These are phyloP conservation scores for Scaptomyza polygonia DNA, from an alignment of 2,888 invertebrate genomes.

Conservation along the genomic window DNA sequence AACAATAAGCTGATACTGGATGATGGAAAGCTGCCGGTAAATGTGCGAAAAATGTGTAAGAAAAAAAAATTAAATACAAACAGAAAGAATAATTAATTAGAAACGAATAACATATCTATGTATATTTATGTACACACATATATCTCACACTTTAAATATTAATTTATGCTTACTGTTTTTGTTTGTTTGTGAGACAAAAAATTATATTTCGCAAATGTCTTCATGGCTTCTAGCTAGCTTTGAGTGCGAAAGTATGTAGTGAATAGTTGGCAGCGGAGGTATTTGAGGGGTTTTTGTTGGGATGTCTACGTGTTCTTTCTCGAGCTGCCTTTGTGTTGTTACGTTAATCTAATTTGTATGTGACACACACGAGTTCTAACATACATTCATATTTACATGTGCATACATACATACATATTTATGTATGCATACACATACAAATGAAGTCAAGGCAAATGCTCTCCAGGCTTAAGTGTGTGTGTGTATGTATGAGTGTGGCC, in stretches of 20 bases:
- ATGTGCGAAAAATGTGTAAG: slow-evolving; percentile 34
- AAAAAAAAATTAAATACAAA: background rate
- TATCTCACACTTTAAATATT: background rate
- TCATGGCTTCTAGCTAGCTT: slow-evolving; percentile 41
- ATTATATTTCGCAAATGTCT: slow-evolving; percentile 59
- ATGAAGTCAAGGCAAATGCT: slow-evolving; percentile 45
- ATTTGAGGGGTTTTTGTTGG: background rate
- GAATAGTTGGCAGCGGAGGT: background rate
- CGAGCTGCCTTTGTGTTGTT: slow-evolving; percentile 42
- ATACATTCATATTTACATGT: background rate
- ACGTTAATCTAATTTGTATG: slow-evolving; percentile 69
- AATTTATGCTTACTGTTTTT: slow-evolving; percentile 2
- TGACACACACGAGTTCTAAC: slow-evolving; percentile 17
- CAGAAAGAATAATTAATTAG: background rate
- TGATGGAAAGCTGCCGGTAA: slow-evolving; percentile 35
- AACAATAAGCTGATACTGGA: slow-evolving; percentile 8
- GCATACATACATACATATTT: slow-evolving; percentile 1
- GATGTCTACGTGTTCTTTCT: slow-evolving; percentile 38
- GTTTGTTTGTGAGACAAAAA: slow-evolving; percentile 23
- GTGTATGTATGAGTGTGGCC: slow-evolving; percentile 40
- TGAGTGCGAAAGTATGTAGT: no score
- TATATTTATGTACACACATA: background rate
- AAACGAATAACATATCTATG: slow-evolving; percentile 11
- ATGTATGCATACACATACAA: slow-evolving; percentile 9
- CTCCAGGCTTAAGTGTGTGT: slow-evolving; percentile 17